These are phyloP conservation scores for Pinctada fucata DNA, from an alignment of 2,888 invertebrate species.

Conservation along the genomic window DNA sequence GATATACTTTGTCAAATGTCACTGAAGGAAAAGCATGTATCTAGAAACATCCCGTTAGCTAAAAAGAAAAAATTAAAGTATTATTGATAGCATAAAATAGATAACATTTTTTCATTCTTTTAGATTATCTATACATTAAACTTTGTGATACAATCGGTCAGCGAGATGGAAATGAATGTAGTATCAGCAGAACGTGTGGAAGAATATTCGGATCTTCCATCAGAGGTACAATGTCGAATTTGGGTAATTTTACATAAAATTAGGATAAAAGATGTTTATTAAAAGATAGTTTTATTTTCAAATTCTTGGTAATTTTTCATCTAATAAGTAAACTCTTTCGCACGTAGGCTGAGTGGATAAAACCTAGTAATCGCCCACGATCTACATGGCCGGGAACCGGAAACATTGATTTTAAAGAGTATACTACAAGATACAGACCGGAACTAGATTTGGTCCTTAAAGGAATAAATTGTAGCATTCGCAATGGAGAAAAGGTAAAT, in stretches of 20 bases:
- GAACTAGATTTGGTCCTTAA: slow-evolving; percentile 69
- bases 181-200: slow-evolving; percentile 96
- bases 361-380: slow-evolving; percentile 43
- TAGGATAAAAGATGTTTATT: too few relatives aligned
- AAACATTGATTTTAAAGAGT: slow-evolving; percentile 60
- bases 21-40: too few relatives aligned
- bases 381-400: slow-evolving; percentile 66
- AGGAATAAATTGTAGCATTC: slow-evolving; percentile 58
- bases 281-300: too few relatives aligned
- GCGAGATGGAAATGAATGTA: slow-evolving; percentile 96
- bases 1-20: too few relatives aligned
- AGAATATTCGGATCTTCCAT: slow-evolving; percentile 85
- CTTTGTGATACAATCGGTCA: slow-evolving; percentile 94
- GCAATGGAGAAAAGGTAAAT: slow-evolving; percentile 66
- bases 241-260: too few relatives aligned
- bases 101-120: background rate
- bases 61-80: too few relatives aligned
- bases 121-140: slow-evolving; percentile 95
- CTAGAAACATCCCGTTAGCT: too few relatives aligned
- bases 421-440: slow-evolving; percentile 65
- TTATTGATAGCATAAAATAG: too few relatives aligned
- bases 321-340: too few relatives aligned
- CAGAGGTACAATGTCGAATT: slow-evolving; percentile 66
- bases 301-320: too few relatives aligned
- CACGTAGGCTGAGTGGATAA: slow-evolving; percentile 54